Evolutionary conservation across 2,113 vertebrate genomes (phyloP).

Genomic region (Caranx ignobilis): DNA sequence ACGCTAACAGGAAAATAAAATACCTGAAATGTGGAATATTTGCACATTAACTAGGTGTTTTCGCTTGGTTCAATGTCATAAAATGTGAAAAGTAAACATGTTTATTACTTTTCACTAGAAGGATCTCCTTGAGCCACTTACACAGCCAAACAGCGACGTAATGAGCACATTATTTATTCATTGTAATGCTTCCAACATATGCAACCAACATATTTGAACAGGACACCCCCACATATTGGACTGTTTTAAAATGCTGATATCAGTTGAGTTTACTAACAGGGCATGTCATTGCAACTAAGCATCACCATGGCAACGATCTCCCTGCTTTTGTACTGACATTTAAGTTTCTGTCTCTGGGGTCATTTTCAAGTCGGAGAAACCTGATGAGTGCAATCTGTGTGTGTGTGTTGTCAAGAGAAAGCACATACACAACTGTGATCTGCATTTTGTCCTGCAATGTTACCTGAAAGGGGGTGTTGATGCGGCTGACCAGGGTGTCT

Average conservation of each 20-base stretch:
- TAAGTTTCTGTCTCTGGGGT: constrained; percentile 26
- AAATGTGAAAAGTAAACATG: constrained; percentile 5
- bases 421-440: not conserved
- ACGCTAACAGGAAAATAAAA: not conserved
- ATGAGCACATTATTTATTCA: constrained; percentile 20
- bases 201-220: constrained; percentile 21
- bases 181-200: not conserved
- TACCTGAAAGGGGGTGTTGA: constrained; percentile 98
- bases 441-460: not conserved
- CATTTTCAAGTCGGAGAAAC: not conserved
- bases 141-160: not conserved
- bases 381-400: not conserved
- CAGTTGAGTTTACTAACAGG: constrained; percentile 2
- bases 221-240: not conserved
- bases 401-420: not conserved
- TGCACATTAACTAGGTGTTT: constrained; percentile 13
- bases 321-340: constrained; percentile 31
- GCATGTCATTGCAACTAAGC: constrained; percentile 1
- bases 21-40: constrained; percentile 11
- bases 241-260: not conserved
- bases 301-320: constrained; percentile 51
- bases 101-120: constrained; percentile 2
- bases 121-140: constrained; percentile 23
- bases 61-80: not conserved
- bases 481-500: constrained; percentile 94